A percentile compares a stretch with the other conserved stretches of the same genome.
These are phyloP conservation scores for Pangasius mekongensis DNA, from an alignment of 2,797 vertebrate genomes.

Conservation along the genomic window DNA sequence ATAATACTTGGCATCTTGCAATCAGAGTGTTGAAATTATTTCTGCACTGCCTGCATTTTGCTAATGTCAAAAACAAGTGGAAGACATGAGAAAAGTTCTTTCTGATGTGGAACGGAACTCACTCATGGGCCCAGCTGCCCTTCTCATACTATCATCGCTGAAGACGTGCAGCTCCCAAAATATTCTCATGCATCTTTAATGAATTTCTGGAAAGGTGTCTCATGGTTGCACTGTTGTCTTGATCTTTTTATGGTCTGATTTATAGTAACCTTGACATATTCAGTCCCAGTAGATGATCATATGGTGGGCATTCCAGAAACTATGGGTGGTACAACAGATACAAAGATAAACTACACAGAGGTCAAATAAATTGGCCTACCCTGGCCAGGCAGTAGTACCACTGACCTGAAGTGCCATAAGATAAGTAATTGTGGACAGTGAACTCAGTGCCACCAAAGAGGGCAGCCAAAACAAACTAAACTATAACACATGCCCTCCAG, in stretches of 20 bases:
- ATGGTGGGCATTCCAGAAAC: slow-evolving; percentile 1
- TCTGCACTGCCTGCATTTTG: slow-evolving; percentile 49
- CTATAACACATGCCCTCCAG: neutral
- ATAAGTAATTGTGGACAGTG: neutral
- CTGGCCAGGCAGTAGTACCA: neutral
- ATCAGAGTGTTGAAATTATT: slow-evolving; percentile 40
- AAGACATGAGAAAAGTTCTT: slow-evolving; percentile 38
- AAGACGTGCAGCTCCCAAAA: slow-evolving; percentile 63
- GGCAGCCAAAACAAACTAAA: neutral
- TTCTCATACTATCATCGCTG: slow-evolving; percentile 60
- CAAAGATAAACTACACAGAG: neutral
- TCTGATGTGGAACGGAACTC: slow-evolving; percentile 62
- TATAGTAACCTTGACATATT: slow-evolving; percentile 54
- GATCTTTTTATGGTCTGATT: slow-evolving; percentile 44
- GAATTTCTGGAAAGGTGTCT: slow-evolving; percentile 61
- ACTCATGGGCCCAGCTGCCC: slow-evolving; percentile 65
- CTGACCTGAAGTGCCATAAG: neutral
- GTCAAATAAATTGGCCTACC: neutral
- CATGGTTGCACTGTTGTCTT: slow-evolving; percentile 54
- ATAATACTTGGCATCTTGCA: slow-evolving; percentile 50
- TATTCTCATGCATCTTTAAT: slow-evolving; percentile 69
- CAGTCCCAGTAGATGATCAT: slow-evolving; percentile 32
- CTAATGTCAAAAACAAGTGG: slow-evolving; percentile 57
- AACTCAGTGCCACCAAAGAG: neutral
- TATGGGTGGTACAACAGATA: neutral